Evolutionary conservation across 2,113 vertebrate species (phyloP).

Genomic region (Thalassoma bifasciatum): DNA sequence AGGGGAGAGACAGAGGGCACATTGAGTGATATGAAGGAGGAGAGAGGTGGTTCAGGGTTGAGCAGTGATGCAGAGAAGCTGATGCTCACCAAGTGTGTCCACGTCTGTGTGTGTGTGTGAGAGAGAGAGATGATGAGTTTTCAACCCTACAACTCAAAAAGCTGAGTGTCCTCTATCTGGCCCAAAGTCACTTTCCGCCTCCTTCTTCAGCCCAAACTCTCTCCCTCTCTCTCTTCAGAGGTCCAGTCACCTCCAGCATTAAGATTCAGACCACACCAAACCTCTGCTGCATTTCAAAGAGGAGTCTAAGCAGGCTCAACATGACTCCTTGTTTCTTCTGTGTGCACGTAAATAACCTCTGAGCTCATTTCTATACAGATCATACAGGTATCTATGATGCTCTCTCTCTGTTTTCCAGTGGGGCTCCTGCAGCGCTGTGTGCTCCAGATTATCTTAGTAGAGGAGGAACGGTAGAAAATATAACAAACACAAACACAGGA

Average conservation of each 20-base stretch:
- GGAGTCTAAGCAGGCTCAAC: no score
- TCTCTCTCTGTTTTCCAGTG: neutral
- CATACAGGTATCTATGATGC: no score
- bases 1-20: slow-evolving; percentile 59
- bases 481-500: no score
- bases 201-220: slow-evolving; percentile 30
- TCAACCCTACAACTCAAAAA: slow-evolving; percentile 53
- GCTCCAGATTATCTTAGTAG: no score
- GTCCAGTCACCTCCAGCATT: no score
- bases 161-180: slow-evolving; percentile 47
- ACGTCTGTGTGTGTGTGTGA: slow-evolving; percentile 31
- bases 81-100: slow-evolving; percentile 44
- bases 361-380: neutral
- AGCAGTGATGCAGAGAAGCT: slow-evolving; percentile 76
- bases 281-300: no score
- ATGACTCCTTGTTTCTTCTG: neutral
- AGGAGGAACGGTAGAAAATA: no score
- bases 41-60: slow-evolving; percentile 75
- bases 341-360: neutral
- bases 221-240: slow-evolving; percentile 28
- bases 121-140: slow-evolving; percentile 68
- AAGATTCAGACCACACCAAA: no score
- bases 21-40: slow-evolving; percentile 64
- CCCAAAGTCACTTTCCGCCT: slow-evolving; percentile 67
- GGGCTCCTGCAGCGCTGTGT: no score